Base-by-base conservation (phyloP, 2,797 vertebrate species). In the Apogon hyalosoma region DNA sequence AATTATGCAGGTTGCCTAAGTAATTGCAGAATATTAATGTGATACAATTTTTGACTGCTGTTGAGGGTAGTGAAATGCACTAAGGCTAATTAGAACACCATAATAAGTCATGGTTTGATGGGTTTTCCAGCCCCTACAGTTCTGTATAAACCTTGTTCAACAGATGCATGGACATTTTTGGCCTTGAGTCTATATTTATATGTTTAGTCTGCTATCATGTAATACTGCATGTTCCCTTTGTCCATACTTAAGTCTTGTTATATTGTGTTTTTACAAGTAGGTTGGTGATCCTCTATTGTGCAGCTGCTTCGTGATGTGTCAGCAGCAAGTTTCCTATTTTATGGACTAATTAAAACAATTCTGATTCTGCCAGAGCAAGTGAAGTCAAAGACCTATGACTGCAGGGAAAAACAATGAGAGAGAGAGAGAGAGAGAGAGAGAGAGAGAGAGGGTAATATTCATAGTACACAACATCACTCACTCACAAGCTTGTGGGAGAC, bases 51-150 rank as follows among this genome's bases (percentile, higher is more conserved):
- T 61, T 80, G 79, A 73, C 60, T 69, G 58, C 59, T 75, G 60
- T 60, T 80, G 43, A 79, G 68, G 75, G 70, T 74, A 77, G 56
- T 75, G 71, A 63, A 71, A 66, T 16, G n/a, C 64, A 69, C 38
- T 59, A 71, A 46, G 62, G 69, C 83, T 86, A 88, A 90, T 86
- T 88, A 87, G 67, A 78, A 69, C 59, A 87, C 84, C 72, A 83
- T 77, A 77, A 83, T 80, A 85, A 86, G 85, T 85, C 83, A 83
- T 77, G 81, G 82, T 82, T 85, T 85, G 87, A 89, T 91, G 77
- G 81, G 78, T 80, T 88, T 58, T 86, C 83, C 73, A 80, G 61
- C 77, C 80, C 80, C 83, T 53, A 55, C 72, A 78, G 65, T 60
- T 52, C 70, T 82, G 61, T 40, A 80, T 80, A 64, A 84, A 84